Percentiles rank a stretch among this genome's conserved stretches.
These are phyloP conservation scores for Hoplostethus mediterraneus DNA, from an alignment of 2,797 vertebrate genomes.

Conservation along the genomic window DNA sequence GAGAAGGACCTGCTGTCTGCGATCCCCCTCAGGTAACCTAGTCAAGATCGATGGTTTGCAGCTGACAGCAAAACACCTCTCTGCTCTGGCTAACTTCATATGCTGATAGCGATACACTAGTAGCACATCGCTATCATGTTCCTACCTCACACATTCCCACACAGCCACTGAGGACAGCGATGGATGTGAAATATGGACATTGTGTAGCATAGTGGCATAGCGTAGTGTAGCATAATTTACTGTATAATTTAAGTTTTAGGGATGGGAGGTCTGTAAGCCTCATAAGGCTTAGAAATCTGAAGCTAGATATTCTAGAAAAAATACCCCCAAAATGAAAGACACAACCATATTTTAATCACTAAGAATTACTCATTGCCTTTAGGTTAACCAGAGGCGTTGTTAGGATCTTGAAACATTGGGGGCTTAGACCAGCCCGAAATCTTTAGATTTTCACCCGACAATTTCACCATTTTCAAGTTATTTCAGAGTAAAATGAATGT, in stretches of 20 bases:
- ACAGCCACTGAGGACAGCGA: slow-evolving; percentile 10
- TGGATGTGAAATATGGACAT: not conserved
- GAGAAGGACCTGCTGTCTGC: slow-evolving; percentile 32
- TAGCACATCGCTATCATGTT: slow-evolving; percentile 24
- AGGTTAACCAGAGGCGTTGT: too few relatives aligned
- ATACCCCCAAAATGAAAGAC: too few relatives aligned
- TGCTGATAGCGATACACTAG: slow-evolving; percentile 22
- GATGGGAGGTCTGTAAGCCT: not conserved
- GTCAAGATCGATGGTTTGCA: slow-evolving; percentile 52
- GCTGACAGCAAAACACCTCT: slow-evolving; percentile 20
- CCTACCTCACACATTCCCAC: slow-evolving; percentile 34
- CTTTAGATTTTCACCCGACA: too few relatives aligned
- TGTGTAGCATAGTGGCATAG: not conserved
- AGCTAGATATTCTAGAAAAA: not conserved
- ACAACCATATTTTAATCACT: too few relatives aligned
- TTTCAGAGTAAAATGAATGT: too few relatives aligned
- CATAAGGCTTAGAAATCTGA: not conserved
- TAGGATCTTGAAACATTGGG: too few relatives aligned
- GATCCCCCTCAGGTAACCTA: slow-evolving; percentile 27
- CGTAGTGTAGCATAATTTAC: not conserved
- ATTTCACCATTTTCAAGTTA: too few relatives aligned
- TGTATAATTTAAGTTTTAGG: not conserved
- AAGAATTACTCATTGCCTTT: too few relatives aligned
- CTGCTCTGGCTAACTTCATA: slow-evolving; percentile 20
- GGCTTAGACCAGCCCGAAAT: too few relatives aligned